A percentile compares a stretch with the other conserved stretches of the same genome.
Evolutionary conservation across 2,113 vertebrate genomes (phyloP).

Genomic region (Ibidorhyncha struthersii): DNA sequence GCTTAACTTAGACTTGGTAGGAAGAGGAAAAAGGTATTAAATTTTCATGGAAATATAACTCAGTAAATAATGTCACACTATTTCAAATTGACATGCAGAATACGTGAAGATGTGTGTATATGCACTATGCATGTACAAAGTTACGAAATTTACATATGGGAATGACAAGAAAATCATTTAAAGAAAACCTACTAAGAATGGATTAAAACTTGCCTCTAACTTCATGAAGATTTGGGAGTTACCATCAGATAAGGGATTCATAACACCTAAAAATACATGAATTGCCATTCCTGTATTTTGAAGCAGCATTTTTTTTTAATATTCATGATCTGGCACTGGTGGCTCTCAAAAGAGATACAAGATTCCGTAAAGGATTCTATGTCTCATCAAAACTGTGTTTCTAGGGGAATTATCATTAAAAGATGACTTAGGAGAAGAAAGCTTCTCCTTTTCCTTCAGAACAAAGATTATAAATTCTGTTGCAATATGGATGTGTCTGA

Average conservation of each 20-base stretch:
- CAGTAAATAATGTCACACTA: neutral
- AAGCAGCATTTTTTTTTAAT: neutral
- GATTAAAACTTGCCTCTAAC: neutral
- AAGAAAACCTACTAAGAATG: neutral
- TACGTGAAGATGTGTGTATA: neutral
- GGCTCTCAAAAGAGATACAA: neutral
- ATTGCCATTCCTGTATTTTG: neutral
- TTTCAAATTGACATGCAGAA: neutral
- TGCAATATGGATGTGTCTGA: fast-evolving
- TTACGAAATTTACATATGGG: neutral
- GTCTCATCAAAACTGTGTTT: neutral
- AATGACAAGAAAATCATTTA: neutral
- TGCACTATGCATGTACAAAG: neutral
- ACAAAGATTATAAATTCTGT: neutral
- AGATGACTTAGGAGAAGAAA: neutral
- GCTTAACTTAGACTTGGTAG: neutral
- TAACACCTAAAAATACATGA: neutral
- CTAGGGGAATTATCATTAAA: neutral
- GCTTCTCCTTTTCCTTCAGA: neutral
- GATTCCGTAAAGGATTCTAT: neutral
- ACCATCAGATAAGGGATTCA: neutral
- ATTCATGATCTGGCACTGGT: neutral
- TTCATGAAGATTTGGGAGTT: neutral
- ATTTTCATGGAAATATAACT: neutral
- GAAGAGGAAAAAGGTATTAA: neutral